A percentile compares a stretch with the other conserved stretches of the same genome.
Conservation (phyloP, 2,888 invertebrate genomes). For the Vesta saturnalis region DNA sequence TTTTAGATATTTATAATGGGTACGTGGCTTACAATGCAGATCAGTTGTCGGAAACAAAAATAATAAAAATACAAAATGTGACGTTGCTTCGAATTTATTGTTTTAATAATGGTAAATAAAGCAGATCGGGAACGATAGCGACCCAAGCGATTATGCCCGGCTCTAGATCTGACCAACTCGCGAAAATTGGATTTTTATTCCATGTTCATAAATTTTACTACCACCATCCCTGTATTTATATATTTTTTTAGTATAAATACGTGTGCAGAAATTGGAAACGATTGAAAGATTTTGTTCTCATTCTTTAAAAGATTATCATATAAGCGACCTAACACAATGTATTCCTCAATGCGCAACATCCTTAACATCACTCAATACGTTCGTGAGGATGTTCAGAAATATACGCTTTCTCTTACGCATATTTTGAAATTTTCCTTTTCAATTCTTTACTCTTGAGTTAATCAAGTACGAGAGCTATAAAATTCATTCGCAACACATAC, state of each 20-base stretch:
- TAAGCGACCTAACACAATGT: background rate
- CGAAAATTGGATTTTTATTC: conserved; percentile 62
- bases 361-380: too few species aligned
- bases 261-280: conserved; percentile 54
- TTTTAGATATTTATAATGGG: conserved; percentile 64
- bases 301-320: conserved; percentile 45
- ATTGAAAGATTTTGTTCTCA: too few species aligned
- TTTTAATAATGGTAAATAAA: conserved; percentile 65
- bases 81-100: conserved; percentile 63
- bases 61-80: conserved; percentile 63
- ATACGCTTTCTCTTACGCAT: too few species aligned
- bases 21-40: conserved; percentile 62
- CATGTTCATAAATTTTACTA: conserved; percentile 57
- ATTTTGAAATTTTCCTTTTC: too few species aligned
- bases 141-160: conserved; percentile 37
- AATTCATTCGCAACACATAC: too few species aligned
- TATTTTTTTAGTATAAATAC: conserved; percentile 50
- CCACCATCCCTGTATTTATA: conserved; percentile 24
- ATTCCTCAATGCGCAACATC: background rate
- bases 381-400: too few species aligned
- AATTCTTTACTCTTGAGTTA: too few species aligned
- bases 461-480: too few species aligned
- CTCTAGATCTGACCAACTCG: conserved; percentile 39
- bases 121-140: conserved; percentile 58
- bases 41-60: conserved; percentile 62